Conservation (phyloP, 2,113 vertebrate genomes). For the Menidia beryllina region DNA sequence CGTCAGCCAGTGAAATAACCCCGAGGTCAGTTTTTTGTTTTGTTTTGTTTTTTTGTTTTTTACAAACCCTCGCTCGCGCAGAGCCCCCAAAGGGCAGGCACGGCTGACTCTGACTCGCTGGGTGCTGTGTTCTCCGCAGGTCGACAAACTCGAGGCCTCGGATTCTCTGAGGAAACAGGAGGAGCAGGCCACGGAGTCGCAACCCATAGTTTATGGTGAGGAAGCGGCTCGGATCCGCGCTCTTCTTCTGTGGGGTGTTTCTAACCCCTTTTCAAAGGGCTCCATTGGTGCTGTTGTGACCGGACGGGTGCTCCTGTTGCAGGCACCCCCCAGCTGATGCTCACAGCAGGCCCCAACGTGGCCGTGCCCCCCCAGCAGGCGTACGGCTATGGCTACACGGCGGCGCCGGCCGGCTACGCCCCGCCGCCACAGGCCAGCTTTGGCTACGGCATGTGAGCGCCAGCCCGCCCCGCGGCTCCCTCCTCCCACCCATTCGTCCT, state of each 20-base stretch:
- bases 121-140: slow-evolving; percentile 79
- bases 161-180: slow-evolving; percentile 99
- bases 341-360: slow-evolving; percentile 95
- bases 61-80: slow-evolving; percentile 58
- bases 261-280: no score
- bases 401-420: slow-evolving; percentile 83
- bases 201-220: slow-evolving; percentile 98
- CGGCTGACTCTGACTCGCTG: slow-evolving; percentile 48
- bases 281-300: no score
- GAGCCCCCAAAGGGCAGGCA: slow-evolving; percentile 40
- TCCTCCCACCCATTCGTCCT: slow-evolving; percentile 72
- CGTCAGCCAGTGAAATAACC: slow-evolving; percentile 82
- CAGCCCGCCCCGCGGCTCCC: slow-evolving; percentile 35
- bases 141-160: slow-evolving; percentile 97
- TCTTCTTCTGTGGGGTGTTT: no score
- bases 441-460: slow-evolving; percentile 94
- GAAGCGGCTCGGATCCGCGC: background rate
- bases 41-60: slow-evolving; percentile 46
- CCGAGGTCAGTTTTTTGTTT: slow-evolving; percentile 78
- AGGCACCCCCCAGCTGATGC: slow-evolving; percentile 98
- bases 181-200: slow-evolving; percentile 97
- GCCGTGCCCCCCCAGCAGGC: slow-evolving; percentile 95
- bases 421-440: slow-evolving; percentile 91
- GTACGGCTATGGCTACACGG: slow-evolving; percentile 94
- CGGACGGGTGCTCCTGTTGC: slow-evolving; percentile 52